These are phyloP conservation scores for Perizoma affinitatum DNA, from an alignment of 2,888 invertebrate species.

Conservation along the genomic window DNA sequence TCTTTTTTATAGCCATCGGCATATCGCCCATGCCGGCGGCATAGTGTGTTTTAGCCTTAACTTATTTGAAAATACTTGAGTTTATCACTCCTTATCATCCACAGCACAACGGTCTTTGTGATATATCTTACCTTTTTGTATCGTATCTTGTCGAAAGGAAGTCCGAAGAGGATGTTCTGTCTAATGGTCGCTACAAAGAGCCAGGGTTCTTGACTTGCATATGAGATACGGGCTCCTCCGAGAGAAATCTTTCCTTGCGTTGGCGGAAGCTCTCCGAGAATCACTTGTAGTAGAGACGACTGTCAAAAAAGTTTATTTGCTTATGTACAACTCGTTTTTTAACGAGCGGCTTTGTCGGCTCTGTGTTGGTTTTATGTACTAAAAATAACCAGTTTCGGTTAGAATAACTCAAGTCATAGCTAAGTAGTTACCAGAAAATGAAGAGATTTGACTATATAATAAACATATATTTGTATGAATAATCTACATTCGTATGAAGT, in stretches of 20 bases:
- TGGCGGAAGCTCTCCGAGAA: conserved; percentile 88
- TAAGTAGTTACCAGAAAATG: no score
- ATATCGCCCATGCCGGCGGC: no score
- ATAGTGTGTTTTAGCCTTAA: background rate
- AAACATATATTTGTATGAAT: no score
- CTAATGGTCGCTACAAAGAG: conserved; percentile 87
- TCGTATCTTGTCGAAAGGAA: conserved; percentile 81
- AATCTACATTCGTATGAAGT: no score
- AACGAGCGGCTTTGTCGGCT: no score
- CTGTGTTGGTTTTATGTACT: no score
- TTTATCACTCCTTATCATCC: conserved; percentile 2
- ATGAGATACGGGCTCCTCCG: conserved; percentile 85
- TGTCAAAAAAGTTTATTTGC: conserved; percentile 54
- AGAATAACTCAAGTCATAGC: no score
- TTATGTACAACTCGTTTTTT: no score
- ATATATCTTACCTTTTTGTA: conserved; percentile 70
- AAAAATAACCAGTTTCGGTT: no score
- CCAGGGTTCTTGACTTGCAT: conserved; percentile 93
- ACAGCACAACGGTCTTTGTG: background rate
- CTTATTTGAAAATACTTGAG: background rate
- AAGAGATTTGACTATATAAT: no score
- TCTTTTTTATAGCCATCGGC: no score
- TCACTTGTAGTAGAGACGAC: conserved; percentile 86
- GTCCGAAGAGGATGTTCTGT: conserved; percentile 92
- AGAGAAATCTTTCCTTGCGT: conserved; percentile 84